phyloP scores from a whole-genome alignment of 2,797 vertebrate genomes.

The Mastacembelus armatus region DNA sequence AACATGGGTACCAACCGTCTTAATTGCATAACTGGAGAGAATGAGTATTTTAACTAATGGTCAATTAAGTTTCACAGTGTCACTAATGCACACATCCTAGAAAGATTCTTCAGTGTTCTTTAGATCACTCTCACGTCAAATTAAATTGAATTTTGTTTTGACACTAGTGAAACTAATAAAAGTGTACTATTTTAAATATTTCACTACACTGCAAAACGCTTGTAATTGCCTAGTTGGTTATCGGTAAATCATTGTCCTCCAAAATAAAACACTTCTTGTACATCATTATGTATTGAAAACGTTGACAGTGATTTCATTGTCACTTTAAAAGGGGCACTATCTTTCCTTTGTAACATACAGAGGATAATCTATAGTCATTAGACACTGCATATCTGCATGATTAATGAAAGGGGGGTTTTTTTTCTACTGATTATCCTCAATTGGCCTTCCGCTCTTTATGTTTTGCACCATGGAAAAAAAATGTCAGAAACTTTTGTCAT shows the following conservation, averaged over 20 bases:
- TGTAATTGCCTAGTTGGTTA: neutral
- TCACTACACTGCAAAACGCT: neutral
- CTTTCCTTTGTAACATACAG: neutral
- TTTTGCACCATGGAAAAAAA: neutral
- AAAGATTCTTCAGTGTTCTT: too few species aligned
- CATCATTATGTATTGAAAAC: neutral
- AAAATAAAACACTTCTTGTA: neutral
- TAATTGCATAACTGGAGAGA: neutral
- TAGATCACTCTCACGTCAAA: too few species aligned
- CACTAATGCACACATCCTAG: too few species aligned
- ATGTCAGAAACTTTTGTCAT: conserved; percentile 2
- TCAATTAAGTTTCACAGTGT: too few species aligned
- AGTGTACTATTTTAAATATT: neutral
- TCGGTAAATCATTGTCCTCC: neutral
- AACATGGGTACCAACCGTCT: neutral
- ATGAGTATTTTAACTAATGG: too few species aligned
- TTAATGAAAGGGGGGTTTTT: neutral
- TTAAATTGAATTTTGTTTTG: too few species aligned
- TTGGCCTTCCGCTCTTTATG: neutral
- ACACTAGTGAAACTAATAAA: too few species aligned
- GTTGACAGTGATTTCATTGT: neutral
- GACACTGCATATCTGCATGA: neutral
- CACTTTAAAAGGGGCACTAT: neutral
- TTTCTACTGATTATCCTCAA: neutral
- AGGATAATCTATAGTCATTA: neutral